phyloP scores from a whole-genome alignment of 2,888 invertebrate species.

The Bedellia somnulentella region DNA sequence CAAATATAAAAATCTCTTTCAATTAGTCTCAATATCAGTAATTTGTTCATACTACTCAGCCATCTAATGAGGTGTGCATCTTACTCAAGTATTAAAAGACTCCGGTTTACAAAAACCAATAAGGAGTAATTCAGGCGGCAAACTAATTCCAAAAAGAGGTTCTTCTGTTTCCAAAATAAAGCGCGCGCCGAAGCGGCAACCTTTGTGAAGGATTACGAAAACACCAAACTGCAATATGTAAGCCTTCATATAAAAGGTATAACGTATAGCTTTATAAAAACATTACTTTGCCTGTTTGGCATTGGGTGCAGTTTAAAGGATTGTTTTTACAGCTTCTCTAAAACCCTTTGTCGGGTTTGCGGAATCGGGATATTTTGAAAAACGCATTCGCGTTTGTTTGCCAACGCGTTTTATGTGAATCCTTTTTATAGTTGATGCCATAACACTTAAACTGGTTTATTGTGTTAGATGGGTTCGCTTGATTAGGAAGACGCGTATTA shows the following conservation, averaged over 20 bases:
- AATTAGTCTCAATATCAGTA: too few species aligned
- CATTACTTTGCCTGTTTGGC: constrained; percentile 14
- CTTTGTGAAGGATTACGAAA: constrained; percentile 48
- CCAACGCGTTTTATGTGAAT: too few species aligned
- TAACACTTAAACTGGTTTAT: too few species aligned
- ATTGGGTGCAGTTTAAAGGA: constrained; percentile 27
- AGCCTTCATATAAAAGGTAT: neutral
- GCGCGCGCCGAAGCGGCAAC: constrained; percentile 27
- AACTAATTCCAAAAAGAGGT: constrained; percentile 53
- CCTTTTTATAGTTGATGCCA: too few species aligned
- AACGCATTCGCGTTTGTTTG: too few species aligned
- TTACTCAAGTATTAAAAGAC: neutral
- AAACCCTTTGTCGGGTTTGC: constrained; percentile 49
- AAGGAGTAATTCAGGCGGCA: constrained; percentile 47
- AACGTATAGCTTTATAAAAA: neutral
- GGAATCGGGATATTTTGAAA: constrained; percentile 24
- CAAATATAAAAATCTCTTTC: too few species aligned
- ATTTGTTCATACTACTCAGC: too few species aligned
- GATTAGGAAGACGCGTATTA: too few species aligned
- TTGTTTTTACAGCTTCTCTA: constrained; percentile 56
- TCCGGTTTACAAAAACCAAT: too few species aligned
- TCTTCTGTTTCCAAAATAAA: constrained; percentile 57
- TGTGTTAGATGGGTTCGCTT: too few species aligned
- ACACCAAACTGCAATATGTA: neutral
- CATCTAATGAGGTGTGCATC: too few species aligned